Evolutionary conservation across 1,140 invertebrate species (phyloP).

Genomic region (Odontomachus brunneus): DNA sequence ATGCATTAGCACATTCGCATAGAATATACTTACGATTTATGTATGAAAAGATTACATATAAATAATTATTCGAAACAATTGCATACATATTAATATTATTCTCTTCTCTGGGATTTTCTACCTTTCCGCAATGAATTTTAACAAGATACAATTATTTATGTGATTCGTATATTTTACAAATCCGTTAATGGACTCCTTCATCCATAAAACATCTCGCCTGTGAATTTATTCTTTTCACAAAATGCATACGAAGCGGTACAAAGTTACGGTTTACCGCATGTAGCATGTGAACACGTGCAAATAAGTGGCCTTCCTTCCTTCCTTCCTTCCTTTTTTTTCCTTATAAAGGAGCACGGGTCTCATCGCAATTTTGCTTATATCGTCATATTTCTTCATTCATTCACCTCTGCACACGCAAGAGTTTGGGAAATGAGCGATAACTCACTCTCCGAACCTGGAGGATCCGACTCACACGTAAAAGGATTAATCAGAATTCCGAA

Average conservation of each 20-base stretch:
- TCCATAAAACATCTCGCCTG: neutral
- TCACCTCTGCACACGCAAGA: neutral
- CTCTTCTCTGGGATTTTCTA: neutral
- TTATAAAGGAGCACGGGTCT: no score
- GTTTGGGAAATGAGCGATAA: no score
- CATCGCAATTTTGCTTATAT: no score
- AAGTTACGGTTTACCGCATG: neutral
- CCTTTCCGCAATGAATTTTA: neutral
- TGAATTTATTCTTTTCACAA: neutral
- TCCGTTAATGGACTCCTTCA: neutral
- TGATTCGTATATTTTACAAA: neutral
- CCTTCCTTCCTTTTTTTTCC: no score
- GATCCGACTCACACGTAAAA: neutral
- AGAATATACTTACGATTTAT: no score
- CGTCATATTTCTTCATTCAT: no score
- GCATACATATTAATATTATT: neutral
- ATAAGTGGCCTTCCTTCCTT: no score
- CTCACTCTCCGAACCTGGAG: neutral
- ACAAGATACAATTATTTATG: neutral
- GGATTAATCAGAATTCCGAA: conserved; percentile 37
- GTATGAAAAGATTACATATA: no score
- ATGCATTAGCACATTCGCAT: no score
- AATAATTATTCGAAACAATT: conserved; percentile 12
- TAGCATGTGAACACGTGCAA: no score
- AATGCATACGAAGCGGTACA: neutral